phyloP scores from a whole-genome alignment of 2,113 vertebrate species.

The Barnardius zonarius region DNA sequence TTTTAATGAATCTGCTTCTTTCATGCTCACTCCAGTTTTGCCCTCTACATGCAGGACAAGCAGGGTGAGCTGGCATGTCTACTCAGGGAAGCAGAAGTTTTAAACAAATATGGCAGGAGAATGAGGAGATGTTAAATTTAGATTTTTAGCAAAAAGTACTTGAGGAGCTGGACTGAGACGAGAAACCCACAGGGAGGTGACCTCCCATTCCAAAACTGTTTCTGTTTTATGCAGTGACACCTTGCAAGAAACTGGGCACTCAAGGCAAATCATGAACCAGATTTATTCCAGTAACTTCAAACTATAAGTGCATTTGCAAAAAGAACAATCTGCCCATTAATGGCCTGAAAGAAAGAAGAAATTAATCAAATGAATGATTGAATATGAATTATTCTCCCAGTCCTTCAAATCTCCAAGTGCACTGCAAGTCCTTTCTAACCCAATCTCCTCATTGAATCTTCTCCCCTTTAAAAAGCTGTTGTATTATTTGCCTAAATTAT shows the following conservation, averaged over 20 bases:
- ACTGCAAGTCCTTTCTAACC: constrained; percentile 4
- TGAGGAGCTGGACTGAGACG: background rate
- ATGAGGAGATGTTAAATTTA: background rate
- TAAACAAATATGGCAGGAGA: background rate
- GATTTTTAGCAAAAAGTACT: background rate
- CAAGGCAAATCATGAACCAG: background rate
- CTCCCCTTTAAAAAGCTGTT: constrained; percentile 43
- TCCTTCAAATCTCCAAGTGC: background rate
- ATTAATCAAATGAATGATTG: constrained; percentile 44
- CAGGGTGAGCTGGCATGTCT: background rate
- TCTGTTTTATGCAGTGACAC: background rate
- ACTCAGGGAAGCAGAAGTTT: background rate
- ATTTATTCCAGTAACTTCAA: constrained; percentile 51
- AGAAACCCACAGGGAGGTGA: background rate
- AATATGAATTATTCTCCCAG: constrained; percentile 30
- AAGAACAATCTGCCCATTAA: constrained; percentile 31
- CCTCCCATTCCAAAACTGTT: background rate
- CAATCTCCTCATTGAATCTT: background rate
- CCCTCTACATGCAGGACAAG: background rate
- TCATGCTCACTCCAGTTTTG: background rate
- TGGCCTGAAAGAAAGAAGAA: constrained; percentile 22
- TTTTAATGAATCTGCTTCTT: constrained; percentile 9
- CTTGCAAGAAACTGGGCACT: background rate
- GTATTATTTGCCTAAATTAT: constrained; percentile 75
- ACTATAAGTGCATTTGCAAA: background rate